These are phyloP conservation scores for Coelopa pilipes DNA, from an alignment of 2,888 invertebrate species.

Conservation along the genomic window DNA sequence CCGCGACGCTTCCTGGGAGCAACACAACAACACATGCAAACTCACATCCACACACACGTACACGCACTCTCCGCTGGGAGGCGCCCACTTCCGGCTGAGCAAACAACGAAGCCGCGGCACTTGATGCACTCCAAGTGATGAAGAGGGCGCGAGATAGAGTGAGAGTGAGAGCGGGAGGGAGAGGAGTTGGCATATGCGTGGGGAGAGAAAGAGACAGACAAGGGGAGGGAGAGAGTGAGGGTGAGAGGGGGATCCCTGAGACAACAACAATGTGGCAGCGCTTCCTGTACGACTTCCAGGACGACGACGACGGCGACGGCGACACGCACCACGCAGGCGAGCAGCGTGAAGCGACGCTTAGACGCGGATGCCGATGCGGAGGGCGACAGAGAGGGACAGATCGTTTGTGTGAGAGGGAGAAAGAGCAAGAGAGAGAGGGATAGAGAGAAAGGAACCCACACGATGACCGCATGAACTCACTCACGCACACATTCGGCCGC, in stretches of 20 bases:
- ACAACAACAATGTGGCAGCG: no score
- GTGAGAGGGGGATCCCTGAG: no score
- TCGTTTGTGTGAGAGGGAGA: no score
- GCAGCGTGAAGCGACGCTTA: background rate
- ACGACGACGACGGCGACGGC: background rate
- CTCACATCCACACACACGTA: background rate
- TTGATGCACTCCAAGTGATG: conserved; percentile 2
- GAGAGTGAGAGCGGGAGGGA: no score
- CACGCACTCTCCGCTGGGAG: background rate
- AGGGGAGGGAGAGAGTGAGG: no score
- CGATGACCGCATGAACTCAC: background rate
- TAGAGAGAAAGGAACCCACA: background rate
- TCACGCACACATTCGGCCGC: background rate
- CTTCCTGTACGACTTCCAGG: background rate
- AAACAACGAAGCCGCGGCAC: background rate
- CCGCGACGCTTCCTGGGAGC: background rate
- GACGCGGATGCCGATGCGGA: background rate
- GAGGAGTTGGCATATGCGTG: no score
- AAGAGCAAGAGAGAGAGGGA: no score
- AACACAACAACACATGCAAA: background rate
- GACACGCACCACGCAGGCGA: background rate
- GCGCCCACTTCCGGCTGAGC: background rate
- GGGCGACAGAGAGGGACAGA: background rate
- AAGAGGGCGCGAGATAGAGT: no score
- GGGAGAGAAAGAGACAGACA: no score